phyloP scores from a whole-genome alignment of 2,797 vertebrate genomes.

The Kryptopterus vitreolus region DNA sequence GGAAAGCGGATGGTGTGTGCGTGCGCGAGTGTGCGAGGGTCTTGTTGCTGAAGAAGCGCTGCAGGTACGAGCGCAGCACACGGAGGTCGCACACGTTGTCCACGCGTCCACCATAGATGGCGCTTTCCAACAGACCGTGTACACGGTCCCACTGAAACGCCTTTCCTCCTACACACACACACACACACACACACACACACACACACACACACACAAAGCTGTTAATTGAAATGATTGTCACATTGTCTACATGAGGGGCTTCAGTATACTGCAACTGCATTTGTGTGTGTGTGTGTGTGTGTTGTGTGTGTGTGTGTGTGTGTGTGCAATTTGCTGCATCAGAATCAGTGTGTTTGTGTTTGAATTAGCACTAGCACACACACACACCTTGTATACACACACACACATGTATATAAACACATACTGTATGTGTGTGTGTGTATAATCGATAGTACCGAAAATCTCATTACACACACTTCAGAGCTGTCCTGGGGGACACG shows the following conservation, averaged over 20 bases:
- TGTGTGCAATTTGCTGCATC: too few relatives aligned
- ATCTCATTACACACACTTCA: background rate
- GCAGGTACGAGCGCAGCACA: conserved; percentile 91
- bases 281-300: too few relatives aligned
- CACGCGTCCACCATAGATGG: conserved; percentile 93
- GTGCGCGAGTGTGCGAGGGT: conserved; percentile 67
- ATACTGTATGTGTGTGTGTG: background rate
- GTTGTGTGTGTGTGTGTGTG: too few relatives aligned
- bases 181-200: conserved; percentile 26
- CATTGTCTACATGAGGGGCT: too few relatives aligned
- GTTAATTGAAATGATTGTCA: too few relatives aligned
- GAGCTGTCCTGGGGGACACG: background rate
- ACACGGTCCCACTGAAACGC: conserved; percentile 91
- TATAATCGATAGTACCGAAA: background rate
- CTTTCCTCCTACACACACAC: conserved; percentile 77
- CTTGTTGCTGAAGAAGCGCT: conserved; percentile 88
- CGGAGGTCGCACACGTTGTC: conserved; percentile 92
- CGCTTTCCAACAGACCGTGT: conserved; percentile 90
- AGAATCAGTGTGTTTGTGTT: too few relatives aligned
- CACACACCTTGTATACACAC: too few relatives aligned
- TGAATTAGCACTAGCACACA: too few relatives aligned
- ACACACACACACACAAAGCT: background rate
- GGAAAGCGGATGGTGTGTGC: conserved; percentile 74
- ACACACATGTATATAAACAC: too few relatives aligned
- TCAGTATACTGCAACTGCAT: too few relatives aligned